These are phyloP conservation scores for Drosophila takahashii DNA, from an alignment of 1,140 invertebrate genomes.

Conservation along the genomic window DNA sequence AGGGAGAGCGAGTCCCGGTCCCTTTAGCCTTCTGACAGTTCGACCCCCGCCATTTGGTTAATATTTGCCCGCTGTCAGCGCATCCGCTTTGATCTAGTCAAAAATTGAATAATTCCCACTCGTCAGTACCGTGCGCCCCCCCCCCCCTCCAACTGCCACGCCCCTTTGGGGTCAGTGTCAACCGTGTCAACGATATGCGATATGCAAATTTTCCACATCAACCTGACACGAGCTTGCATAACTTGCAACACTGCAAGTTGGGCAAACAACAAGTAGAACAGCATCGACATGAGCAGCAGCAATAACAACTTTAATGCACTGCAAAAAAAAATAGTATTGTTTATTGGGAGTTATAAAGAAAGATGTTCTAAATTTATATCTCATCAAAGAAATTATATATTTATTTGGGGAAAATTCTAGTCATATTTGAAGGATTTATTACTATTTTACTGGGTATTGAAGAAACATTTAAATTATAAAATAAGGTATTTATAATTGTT, in stretches of 20 bases:
- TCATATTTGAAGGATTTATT: no score
- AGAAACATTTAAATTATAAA: no score
- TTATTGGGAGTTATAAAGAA: no score
- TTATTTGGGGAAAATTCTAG: no score
- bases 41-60: conserved; percentile 14
- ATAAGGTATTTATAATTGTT: no score
- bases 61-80: conserved; percentile 28
- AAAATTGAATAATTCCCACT: conserved; percentile 35
- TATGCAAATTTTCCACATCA: conserved; percentile 59
- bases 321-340: no score
- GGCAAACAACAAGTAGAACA: conserved; percentile 35
- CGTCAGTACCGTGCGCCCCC: background rate
- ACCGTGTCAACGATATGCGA: conserved; percentile 72
- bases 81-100: conserved; percentile 46
- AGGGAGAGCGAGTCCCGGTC: no score
- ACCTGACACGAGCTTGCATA: conserved; percentile 67
- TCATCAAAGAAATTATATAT: no score
- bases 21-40: no score
- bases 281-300: conserved; percentile 7
- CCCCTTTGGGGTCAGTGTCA: conserved; percentile 67
- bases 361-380: no score
- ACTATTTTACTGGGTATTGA: no score
- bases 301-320: conserved; percentile 7
- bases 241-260: conserved; percentile 51
- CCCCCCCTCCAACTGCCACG: background rate